Percentiles rank a stretch among this genome's conserved stretches.
Conservation (phyloP, 2,797 vertebrate species). For the Steatocranus sp. region DNA sequence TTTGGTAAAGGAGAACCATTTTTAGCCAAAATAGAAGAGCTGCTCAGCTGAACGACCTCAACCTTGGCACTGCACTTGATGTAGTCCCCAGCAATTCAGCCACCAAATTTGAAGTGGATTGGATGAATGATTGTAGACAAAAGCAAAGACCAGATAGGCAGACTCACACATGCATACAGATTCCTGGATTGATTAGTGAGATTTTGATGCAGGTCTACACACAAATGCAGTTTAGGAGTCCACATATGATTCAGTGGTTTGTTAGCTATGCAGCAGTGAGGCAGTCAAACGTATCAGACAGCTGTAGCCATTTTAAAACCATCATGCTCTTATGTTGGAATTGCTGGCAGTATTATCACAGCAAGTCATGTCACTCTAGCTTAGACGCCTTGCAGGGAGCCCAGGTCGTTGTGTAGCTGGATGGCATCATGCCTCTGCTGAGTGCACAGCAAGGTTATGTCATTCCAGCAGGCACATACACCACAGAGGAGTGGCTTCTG, state of each 20-base stretch:
- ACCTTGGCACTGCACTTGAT: not conserved
- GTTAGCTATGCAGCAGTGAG: not conserved
- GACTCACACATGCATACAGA: not conserved
- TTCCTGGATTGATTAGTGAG: not conserved
- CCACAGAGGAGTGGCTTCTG: not conserved
- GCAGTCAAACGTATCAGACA: not conserved
- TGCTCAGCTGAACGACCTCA: not conserved
- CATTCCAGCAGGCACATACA: slow-evolving; percentile 7
- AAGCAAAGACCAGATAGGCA: not conserved
- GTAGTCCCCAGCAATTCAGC: not conserved
- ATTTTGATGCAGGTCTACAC: not conserved
- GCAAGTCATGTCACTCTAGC: slow-evolving; percentile 14
- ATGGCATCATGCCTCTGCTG: slow-evolving; percentile 6
- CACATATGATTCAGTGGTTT: not conserved
- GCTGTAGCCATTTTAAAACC: slow-evolving; percentile 5
- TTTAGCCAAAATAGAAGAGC: not conserved
- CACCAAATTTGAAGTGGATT: not conserved
- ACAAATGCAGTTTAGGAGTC: not conserved
- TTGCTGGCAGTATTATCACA: slow-evolving; percentile 14
- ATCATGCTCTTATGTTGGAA: slow-evolving; percentile 1
- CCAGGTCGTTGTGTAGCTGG: not conserved
- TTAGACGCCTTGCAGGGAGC: slow-evolving; percentile 5
- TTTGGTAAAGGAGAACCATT: not conserved
- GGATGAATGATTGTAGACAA: not conserved
- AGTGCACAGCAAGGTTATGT: slow-evolving; percentile 32